These are phyloP conservation scores for Drosophila navojoa DNA, from an alignment of 1,140 invertebrate species.

Conservation along the genomic window DNA sequence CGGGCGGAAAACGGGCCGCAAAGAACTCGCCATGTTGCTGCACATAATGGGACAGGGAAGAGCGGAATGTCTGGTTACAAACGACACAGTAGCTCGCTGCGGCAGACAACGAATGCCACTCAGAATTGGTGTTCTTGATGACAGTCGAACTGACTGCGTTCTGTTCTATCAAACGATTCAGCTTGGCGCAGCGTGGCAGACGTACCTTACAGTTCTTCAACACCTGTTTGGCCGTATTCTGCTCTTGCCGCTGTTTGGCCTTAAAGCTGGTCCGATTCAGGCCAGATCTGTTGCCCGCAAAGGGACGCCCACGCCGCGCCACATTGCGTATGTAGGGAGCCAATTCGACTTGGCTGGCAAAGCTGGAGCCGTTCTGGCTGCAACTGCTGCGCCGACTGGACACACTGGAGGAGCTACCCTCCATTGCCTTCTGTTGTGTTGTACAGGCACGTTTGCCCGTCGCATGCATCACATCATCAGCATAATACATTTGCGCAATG, in stretches of 20 bases:
- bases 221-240: no score
- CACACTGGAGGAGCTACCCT: not conserved
- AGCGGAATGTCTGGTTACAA: conserved; percentile 67
- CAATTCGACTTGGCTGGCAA: not conserved
- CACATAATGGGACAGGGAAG: conserved; percentile 85
- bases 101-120: conserved; percentile 48
- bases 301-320: conserved; percentile 52
- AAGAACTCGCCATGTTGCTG: conserved; percentile 86
- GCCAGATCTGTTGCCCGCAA: not conserved
- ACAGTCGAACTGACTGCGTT: not conserved
- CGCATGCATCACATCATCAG: conserved; percentile 86
- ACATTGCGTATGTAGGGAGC: conserved; percentile 40
- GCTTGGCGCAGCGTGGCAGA: not conserved
- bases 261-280: conserved; percentile 9
- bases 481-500: conserved; percentile 84
- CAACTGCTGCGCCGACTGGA: conserved; percentile 11
- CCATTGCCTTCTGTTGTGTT: not conserved
- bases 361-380: not conserved
- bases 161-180: not conserved
- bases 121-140: conserved; percentile 33
- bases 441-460: conserved; percentile 84
- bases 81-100: conserved; percentile 80
- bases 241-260: not conserved
- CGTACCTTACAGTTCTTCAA: not conserved
- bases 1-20: conserved; percentile 84